A percentile compares a stretch with the other conserved stretches of the same genome.
These are phyloP conservation scores for Kuschelorhynchus macadamiae DNA, from an alignment of 2,888 invertebrate genomes.

Conservation along the genomic window DNA sequence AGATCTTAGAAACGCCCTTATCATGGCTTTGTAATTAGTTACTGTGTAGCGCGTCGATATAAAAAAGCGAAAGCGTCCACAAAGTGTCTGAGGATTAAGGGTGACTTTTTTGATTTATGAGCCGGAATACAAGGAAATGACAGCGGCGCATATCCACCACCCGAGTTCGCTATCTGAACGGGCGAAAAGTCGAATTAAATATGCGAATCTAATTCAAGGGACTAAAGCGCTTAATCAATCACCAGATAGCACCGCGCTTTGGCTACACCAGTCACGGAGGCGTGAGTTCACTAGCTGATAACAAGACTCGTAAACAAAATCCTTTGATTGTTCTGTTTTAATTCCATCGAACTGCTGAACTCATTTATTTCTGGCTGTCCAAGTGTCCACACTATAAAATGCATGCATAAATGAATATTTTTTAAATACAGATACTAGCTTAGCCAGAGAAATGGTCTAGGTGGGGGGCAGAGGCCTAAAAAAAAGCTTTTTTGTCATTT, in stretches of 20 bases:
- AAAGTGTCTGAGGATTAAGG: conserved; percentile 65
- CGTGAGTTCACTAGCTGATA: conserved; percentile 44
- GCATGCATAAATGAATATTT: too few species aligned
- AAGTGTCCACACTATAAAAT: too few species aligned
- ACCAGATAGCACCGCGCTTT: conserved; percentile 56
- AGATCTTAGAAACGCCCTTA: conserved; percentile 63
- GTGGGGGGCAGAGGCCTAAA: too few species aligned
- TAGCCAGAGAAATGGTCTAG: too few species aligned
- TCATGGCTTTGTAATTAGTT: conserved; percentile 68
- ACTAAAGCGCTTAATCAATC: conserved; percentile 68
- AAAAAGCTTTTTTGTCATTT: too few species aligned
- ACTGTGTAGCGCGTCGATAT: conserved; percentile 60
- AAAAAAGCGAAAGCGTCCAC: conserved; percentile 63
- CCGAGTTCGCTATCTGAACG: conserved; percentile 58
- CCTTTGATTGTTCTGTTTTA: conserved; percentile 39
- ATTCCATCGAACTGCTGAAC: conserved; percentile 11
- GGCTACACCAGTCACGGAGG: conserved; percentile 35
- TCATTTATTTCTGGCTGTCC: conserved; percentile 1
- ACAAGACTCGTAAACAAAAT: conserved; percentile 34
- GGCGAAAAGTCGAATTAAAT: conserved; percentile 65
- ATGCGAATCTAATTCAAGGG: conserved; percentile 68
- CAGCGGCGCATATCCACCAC: conserved; percentile 57
- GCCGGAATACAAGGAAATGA: conserved; percentile 64
- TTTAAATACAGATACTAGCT: too few species aligned
- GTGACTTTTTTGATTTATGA: conserved; percentile 69